These are phyloP conservation scores for Mesoligia furuncula DNA, from an alignment of 2,888 invertebrate genomes.

Conservation along the genomic window DNA sequence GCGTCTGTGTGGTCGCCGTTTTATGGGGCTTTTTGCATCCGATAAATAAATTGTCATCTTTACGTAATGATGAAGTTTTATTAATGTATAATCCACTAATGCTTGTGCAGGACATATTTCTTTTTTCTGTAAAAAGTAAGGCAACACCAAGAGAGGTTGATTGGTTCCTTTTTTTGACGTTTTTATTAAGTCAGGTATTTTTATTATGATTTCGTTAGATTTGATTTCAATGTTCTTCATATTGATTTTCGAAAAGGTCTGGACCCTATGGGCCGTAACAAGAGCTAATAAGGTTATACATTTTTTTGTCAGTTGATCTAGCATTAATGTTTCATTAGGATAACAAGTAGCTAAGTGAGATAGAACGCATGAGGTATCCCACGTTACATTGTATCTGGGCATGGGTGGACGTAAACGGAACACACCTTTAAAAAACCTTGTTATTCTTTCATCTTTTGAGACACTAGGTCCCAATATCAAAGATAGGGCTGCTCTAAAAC, in stretches of 20 bases:
- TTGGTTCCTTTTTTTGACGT: background rate
- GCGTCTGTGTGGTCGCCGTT: too few species aligned
- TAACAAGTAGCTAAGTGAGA: background rate
- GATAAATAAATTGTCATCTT: background rate
- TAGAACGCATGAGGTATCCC: slow-evolving; percentile 7
- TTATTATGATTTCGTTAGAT: background rate
- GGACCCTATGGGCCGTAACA: background rate
- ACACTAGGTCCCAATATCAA: too few species aligned
- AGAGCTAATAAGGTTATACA: slow-evolving; percentile 1
- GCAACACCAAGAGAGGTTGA: background rate
- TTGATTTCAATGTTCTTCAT: slow-evolving; percentile 1
- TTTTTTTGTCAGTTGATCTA: slow-evolving; percentile 1
- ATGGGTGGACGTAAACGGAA: slow-evolving; percentile 8
- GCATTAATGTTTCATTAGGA: slow-evolving; percentile 2
- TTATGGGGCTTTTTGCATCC: too few species aligned
- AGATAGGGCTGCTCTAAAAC: too few species aligned
- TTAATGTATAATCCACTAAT: background rate
- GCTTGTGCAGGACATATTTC: background rate
- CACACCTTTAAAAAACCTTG: background rate
- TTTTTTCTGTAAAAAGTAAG: background rate
- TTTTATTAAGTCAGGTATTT: background rate
- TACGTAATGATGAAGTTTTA: background rate
- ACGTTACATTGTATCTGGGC: slow-evolving; percentile 6
- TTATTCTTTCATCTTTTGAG: too few species aligned
- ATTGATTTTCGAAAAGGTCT: background rate